Conservation (phyloP, 2,797 vertebrate species). For the Poecilia picta region DNA sequence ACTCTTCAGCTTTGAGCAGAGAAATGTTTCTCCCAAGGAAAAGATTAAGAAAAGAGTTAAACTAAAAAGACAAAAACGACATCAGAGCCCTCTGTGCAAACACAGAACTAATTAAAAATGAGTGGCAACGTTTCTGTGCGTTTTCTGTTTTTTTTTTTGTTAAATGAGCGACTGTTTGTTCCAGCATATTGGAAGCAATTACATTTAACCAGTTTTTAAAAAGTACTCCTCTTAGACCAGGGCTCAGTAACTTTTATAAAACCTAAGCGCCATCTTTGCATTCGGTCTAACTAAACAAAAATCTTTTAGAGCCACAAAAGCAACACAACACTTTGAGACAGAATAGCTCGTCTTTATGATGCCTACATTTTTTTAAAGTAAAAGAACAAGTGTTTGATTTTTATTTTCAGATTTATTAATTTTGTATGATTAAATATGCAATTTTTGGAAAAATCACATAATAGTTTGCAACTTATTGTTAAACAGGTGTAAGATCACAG, state of each 20-base stretch:
- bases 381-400: no score
- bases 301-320: no score
- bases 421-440: no score
- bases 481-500: no score
- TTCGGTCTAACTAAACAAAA: no score
- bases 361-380: no score
- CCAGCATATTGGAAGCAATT: not conserved
- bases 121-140: not conserved
- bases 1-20: not conserved
- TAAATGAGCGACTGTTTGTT: not conserved
- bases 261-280: no score
- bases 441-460: no score
- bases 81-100: not conserved
- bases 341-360: no score
- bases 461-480: no score
- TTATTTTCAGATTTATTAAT: no score
- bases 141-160: not conserved
- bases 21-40: not conserved
- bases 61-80: not conserved
- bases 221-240: not conserved
- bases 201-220: not conserved
- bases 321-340: no score
- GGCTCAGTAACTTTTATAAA: not conserved
- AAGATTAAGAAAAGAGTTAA: not conserved
- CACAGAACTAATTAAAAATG: not conserved